A percentile compares a stretch with the other conserved stretches of the same genome.
These are phyloP conservation scores for Cephus sareptanus DNA, from an alignment of 2,888 invertebrate species.

Conservation along the genomic window DNA sequence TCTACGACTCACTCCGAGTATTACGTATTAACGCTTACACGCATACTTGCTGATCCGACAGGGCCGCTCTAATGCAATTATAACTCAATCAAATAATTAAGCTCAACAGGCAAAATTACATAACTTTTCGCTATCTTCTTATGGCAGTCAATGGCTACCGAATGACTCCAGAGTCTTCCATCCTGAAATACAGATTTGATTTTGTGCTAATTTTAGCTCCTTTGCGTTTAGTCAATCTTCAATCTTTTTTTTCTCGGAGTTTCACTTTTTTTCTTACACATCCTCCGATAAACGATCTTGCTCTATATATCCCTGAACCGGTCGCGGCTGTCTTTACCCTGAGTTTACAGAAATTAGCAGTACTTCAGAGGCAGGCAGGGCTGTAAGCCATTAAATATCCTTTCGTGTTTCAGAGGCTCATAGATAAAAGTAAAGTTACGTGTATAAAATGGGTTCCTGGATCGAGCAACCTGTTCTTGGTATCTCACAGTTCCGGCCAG, in stretches of 20 bases:
- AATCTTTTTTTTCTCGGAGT: neutral
- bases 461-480: constrained; percentile 92
- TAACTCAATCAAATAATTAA: constrained; percentile 41
- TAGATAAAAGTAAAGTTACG: constrained; percentile 95
- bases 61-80: constrained; percentile 31
- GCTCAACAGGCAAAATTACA: constrained; percentile 31
- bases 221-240: neutral
- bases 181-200: neutral
- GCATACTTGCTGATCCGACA: neutral
- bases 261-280: neutral
- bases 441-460: constrained; percentile 98
- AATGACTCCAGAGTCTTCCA: neutral
- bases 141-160: neutral
- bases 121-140: constrained; percentile 22
- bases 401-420: constrained; percentile 78
- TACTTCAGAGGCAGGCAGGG: too few species aligned
- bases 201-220: neutral
- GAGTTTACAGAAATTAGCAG: too few species aligned
- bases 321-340: neutral
- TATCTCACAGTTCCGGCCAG: constrained; percentile 95
- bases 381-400: neutral
- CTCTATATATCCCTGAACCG: neutral
- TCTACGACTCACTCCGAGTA: neutral
- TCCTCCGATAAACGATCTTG: neutral
- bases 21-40: neutral